Conservation (phyloP, 2,113 vertebrate genomes). For the Synchiropus splendidus region DNA sequence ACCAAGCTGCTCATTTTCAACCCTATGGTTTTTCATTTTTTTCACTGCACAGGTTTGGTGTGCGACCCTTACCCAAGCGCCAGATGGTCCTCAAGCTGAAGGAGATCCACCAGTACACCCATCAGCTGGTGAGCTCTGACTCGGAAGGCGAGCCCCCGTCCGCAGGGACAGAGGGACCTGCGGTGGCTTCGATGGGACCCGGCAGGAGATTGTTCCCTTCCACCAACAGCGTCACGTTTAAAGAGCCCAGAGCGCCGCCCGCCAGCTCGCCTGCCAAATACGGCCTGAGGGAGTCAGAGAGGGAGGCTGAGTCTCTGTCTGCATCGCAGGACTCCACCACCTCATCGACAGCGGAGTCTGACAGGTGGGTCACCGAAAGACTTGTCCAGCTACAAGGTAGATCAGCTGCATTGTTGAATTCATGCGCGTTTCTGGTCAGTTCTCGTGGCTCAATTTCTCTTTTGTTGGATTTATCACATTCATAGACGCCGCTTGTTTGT, state of each 20-base stretch:
- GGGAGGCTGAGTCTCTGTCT: slow-evolving; percentile 25
- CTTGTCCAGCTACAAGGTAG: too few relatives aligned
- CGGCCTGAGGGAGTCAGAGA: slow-evolving; percentile 14
- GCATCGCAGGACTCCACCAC: slow-evolving; percentile 72
- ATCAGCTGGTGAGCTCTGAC: slow-evolving; percentile 73
- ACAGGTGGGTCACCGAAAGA: slow-evolving; percentile 26
- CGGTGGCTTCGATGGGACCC: neutral
- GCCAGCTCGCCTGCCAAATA: slow-evolving; percentile 10
- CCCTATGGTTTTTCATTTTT: neutral
- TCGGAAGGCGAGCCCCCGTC: slow-evolving; percentile 60
- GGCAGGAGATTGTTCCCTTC: slow-evolving; percentile 6
- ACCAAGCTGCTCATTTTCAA: too few relatives aligned
- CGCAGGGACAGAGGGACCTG: neutral
- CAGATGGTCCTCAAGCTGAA: slow-evolving; percentile 95
- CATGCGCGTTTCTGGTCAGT: too few relatives aligned
- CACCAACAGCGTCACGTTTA: slow-evolving; percentile 34
- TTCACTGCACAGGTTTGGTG: slow-evolving; percentile 74
- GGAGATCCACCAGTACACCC: slow-evolving; percentile 95
- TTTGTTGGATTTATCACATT: too few relatives aligned
- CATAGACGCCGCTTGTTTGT: too few relatives aligned
- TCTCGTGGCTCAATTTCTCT: too few relatives aligned
- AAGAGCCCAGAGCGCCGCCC: slow-evolving; percentile 36
- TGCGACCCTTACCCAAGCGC: slow-evolving; percentile 83
- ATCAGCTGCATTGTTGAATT: too few relatives aligned
- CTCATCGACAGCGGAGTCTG: slow-evolving; percentile 64